phyloP scores from a whole-genome alignment of 2,113 vertebrate species.

The Vidua chalybeata region DNA sequence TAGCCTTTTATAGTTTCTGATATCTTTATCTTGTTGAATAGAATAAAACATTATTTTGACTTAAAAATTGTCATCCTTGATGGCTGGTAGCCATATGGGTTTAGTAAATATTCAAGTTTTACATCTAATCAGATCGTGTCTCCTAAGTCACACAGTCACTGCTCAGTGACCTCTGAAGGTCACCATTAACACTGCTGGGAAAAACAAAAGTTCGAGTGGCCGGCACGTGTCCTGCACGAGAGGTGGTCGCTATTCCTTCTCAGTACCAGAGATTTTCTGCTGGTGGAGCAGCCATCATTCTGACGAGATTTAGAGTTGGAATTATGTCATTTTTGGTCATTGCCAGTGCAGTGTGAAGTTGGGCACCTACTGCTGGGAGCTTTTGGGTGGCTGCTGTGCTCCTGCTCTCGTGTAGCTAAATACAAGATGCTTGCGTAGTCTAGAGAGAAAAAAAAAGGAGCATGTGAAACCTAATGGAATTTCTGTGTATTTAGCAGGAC shows the following conservation, averaged over 20 bases:
- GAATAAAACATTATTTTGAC: neutral
- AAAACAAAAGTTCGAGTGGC: neutral
- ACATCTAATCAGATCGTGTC: neutral
- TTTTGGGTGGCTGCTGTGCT: neutral
- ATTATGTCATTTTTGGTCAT: neutral
- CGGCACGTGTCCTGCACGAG: rapidly evolving
- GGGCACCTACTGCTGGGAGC: neutral
- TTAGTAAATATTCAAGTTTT: neutral
- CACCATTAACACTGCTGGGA: neutral
- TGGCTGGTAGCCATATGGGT: neutral
- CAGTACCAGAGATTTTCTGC: neutral
- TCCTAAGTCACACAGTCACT: neutral
- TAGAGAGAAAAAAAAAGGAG: neutral
- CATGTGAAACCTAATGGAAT: neutral
- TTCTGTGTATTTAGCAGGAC: neutral
- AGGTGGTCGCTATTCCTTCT: neutral
- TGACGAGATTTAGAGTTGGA: neutral
- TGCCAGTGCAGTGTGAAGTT: neutral
- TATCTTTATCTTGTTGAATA: neutral
- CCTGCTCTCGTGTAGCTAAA: neutral
- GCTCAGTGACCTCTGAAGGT: neutral
- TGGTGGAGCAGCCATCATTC: neutral
- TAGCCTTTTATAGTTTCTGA: neutral
- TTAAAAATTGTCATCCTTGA: neutral
- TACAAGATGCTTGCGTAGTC: neutral